Evolutionary conservation across 2,113 vertebrate genomes (phyloP).

Genomic region (Prunella himalayana): DNA sequence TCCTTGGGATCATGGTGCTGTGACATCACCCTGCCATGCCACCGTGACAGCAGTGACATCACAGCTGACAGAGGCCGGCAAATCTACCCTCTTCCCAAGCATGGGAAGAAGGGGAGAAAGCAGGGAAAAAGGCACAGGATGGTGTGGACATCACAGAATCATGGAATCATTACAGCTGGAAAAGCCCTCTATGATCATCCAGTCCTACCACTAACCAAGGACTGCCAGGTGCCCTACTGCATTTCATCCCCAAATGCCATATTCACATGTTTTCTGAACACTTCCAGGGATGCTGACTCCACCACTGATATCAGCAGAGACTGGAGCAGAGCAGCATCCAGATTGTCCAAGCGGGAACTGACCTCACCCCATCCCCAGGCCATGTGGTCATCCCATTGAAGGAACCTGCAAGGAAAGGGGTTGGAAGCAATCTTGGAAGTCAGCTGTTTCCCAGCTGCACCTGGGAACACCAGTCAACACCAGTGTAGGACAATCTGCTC

Average conservation of each 20-base stretch:
- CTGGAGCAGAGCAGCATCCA: not conserved
- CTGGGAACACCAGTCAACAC: not conserved
- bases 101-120: not conserved
- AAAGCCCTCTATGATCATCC: not conserved
- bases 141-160: not conserved
- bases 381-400: accelerated
- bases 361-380: not conserved
- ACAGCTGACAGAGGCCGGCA: accelerated
- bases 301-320: not conserved
- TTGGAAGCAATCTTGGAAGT: not conserved
- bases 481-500: not conserved
- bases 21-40: not conserved
- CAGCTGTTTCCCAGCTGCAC: not conserved
- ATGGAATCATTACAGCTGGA: accelerated
- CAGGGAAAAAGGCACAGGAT: not conserved
- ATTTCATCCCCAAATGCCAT: not conserved
- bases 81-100: not conserved
- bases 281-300: not conserved
- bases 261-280: not conserved
- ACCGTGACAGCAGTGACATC: not conserved
- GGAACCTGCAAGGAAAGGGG: not conserved
- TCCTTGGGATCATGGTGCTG: not conserved
- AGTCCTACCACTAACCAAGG: not conserved
- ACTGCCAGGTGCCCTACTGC: not conserved
- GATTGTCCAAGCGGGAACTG: not conserved